These are phyloP conservation scores for Solenopsis fugax DNA, from an alignment of 1,140 invertebrate genomes.

Conservation along the genomic window DNA sequence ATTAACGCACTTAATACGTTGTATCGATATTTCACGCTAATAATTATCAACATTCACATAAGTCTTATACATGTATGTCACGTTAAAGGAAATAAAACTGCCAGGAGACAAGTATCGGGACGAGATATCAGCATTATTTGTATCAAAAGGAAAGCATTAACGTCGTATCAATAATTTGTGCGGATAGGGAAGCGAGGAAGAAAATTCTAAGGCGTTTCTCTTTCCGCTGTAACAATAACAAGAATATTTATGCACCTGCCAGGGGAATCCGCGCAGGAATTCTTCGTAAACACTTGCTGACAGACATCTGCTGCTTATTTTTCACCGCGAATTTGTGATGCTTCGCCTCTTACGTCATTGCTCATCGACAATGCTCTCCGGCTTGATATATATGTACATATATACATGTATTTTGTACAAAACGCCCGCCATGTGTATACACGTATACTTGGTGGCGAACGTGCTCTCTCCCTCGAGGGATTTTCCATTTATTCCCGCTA, in stretches of 20 bases:
- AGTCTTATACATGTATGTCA: background rate
- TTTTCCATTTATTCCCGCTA: slow-evolving; percentile 35
- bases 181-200: slow-evolving; percentile 14
- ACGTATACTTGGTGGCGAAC: background rate
- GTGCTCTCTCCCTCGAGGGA: background rate
- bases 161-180: background rate
- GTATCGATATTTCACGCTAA: background rate
- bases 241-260: slow-evolving; percentile 63
- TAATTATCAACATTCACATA: background rate
- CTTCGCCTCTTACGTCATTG: slow-evolving; percentile 52
- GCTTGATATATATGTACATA: slow-evolving; percentile 44
- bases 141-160: background rate
- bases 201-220: slow-evolving; percentile 19
- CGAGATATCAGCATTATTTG: background rate
- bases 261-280: slow-evolving; percentile 61
- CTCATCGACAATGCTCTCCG: slow-evolving; percentile 39
- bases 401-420: slow-evolving; percentile 20
- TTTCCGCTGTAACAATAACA: slow-evolving; percentile 29
- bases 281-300: slow-evolving; percentile 61
- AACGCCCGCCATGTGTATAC: background rate
- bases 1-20: background rate
- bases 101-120: background rate
- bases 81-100: background rate
- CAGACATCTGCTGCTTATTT: slow-evolving; percentile 68
- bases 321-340: slow-evolving; percentile 57